Evolutionary conservation across 2,113 vertebrate species (phyloP).

Genomic region (Aldabrachelys gigantea): DNA sequence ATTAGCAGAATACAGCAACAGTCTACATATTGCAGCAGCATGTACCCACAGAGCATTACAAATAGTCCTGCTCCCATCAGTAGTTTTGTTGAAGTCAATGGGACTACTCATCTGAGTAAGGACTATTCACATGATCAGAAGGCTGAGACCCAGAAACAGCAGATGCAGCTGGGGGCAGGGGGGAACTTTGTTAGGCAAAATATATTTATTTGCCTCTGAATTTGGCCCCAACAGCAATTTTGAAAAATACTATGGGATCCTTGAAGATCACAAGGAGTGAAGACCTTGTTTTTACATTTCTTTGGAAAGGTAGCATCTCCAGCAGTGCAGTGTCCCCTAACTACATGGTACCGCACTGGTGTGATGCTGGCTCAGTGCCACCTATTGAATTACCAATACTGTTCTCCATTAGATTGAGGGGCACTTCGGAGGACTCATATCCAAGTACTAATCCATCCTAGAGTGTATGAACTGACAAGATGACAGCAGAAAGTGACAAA

Average conservation of each 20-base stretch:
- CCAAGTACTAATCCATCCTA: fast-evolving
- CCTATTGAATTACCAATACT: neutral
- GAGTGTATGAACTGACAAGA: neutral
- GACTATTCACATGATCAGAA: neutral
- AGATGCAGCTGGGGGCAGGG: neutral
- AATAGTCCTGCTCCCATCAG: neutral
- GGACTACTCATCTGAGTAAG: neutral
- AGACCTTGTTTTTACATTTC: neutral
- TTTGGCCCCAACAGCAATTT: neutral
- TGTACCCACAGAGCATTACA: neutral
- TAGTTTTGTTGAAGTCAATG: neutral
- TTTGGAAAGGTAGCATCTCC: neutral
- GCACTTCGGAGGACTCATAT: fast-evolving
- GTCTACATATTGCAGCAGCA: neutral
- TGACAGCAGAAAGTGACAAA: neutral
- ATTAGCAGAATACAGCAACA: neutral
- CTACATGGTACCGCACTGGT: neutral
- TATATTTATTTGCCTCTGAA: neutral
- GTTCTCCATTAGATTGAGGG: neutral
- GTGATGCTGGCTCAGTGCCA: neutral
- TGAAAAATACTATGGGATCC: neutral
- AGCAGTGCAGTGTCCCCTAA: fast-evolving
- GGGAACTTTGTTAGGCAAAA: neutral
- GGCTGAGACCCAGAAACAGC: neutral
- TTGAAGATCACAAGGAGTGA: neutral